Evolutionary conservation across 2,888 invertebrate genomes (phyloP).

Genomic region (Himalopsyche tibetana): DNA sequence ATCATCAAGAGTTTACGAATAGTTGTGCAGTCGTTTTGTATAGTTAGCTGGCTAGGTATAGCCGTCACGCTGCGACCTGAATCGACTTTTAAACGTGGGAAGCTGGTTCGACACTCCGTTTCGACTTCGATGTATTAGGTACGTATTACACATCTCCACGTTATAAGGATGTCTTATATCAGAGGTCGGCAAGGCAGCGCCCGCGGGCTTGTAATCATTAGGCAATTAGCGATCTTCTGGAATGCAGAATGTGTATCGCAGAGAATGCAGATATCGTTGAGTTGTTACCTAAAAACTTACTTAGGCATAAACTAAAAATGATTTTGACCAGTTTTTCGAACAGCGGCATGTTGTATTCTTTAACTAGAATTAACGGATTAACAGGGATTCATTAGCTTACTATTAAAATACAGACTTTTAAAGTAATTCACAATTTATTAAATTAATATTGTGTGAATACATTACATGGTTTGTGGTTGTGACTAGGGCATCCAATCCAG

Average conservation of each 20-base stretch:
- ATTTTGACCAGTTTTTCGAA: no score
- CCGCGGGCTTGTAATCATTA: background rate
- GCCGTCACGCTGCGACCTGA: slow-evolving; percentile 7
- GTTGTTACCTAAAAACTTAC: no score
- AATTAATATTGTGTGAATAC: no score
- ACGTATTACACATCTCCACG: slow-evolving; percentile 21
- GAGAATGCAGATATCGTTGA: no score
- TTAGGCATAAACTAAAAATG: no score
- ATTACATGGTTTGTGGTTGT: no score
- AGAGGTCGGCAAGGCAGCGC: slow-evolving; percentile 19
- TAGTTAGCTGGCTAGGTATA: background rate
- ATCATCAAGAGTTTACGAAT: background rate
- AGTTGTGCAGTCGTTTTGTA: background rate
- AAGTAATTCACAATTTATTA: no score
- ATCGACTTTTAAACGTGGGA: slow-evolving; percentile 34
- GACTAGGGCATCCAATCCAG: no score
- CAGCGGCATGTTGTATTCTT: no score
- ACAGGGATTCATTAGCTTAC: no score
- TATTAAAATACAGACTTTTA: no score
- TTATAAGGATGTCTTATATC: slow-evolving; percentile 25
- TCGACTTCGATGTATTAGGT: background rate
- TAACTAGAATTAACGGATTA: no score
- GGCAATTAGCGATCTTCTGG: background rate
- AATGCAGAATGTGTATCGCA: background rate
- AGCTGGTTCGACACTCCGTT: background rate